Evolutionary conservation across 1,140 invertebrate genomes (phyloP).

Genomic region (Bombus haemorrhoidalis): DNA sequence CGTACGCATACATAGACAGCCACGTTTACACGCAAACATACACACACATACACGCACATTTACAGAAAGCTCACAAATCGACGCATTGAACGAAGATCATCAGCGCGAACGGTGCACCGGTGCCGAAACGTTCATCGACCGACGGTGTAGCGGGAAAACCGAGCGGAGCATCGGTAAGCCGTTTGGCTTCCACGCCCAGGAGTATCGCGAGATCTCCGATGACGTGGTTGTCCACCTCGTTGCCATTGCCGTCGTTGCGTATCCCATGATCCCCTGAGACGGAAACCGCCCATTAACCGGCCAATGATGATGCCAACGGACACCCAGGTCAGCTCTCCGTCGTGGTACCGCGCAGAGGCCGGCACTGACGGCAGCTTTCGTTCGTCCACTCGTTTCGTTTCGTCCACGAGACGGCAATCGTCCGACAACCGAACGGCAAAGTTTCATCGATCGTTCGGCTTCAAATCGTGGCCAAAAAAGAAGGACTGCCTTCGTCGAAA

Average conservation of each 20-base stretch:
- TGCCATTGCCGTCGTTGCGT: conserved; percentile 37
- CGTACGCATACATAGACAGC: too few species aligned
- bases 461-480: too few species aligned
- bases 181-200: neutral
- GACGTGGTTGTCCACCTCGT: conserved; percentile 40
- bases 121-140: neutral
- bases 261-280: conserved; percentile 64
- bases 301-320: conserved; percentile 67
- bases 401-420: neutral
- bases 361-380: conserved; percentile 50
- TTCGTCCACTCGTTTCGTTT: neutral
- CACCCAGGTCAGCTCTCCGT: conserved; percentile 58
- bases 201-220: conserved; percentile 38
- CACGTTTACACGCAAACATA: too few species aligned
- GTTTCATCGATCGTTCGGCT: neutral
- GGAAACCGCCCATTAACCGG: conserved; percentile 59
- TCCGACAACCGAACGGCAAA: neutral
- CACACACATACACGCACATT: too few species aligned
- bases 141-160: neutral
- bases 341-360: conserved; percentile 33
- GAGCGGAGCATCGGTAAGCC: neutral
- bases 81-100: neutral
- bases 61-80: neutral
- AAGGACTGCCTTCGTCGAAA: too few species aligned
- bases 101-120: neutral